Evolutionary conservation across 1,140 invertebrate species (phyloP), one percentile per base, ranked within the genome.

Genomic region (Subanguina moxae): DNA sequence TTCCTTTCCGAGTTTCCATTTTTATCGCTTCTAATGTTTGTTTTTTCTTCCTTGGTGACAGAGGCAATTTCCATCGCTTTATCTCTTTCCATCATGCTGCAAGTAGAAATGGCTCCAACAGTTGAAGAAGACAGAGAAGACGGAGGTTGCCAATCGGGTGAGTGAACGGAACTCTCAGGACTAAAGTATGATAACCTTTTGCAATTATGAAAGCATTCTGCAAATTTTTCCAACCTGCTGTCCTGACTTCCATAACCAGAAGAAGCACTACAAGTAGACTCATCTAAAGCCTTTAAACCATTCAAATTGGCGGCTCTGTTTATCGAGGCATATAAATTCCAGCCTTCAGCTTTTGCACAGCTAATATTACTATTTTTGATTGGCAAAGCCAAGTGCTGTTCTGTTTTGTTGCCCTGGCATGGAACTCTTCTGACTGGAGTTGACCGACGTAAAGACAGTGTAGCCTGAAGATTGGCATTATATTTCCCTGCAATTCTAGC

Each of bases 111-210:
- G 58, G 5, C 23, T 52, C 48, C 48, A 25, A 52, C 48, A 25
- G 48, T 21, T 3, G 58, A 61, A 43, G 27, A 61, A 19, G 58
- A 43, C n/a, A 65, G 19, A 23, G 27, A 28, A 17, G 32, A 67
- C 42, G 43, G 30, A 21, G 62, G 71, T 38, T 74, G 71, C 71
- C 71, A 72, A 48, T 72, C 71, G 7, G 71, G 71, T 7, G 71
- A 74, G 45, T 72, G 71, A 19, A 72, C 71, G 27, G 71, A 74
- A 27, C 70, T 58, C 62, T 72, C 71, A 27, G 71, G 71, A 19
- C 69, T 73, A 58, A 71, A 71, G 25, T n/a, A 3, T 63, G n/a
- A 38, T 13, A 62, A 15, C 1, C 17, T 25, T 19, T 23, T 5
- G 25, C 21, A 11, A 21, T 1, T 1, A 21, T 45, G 30, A 5